phyloP scores from a whole-genome alignment of 2,113 vertebrate genomes.

The Entosphenus tridentatus region DNA sequence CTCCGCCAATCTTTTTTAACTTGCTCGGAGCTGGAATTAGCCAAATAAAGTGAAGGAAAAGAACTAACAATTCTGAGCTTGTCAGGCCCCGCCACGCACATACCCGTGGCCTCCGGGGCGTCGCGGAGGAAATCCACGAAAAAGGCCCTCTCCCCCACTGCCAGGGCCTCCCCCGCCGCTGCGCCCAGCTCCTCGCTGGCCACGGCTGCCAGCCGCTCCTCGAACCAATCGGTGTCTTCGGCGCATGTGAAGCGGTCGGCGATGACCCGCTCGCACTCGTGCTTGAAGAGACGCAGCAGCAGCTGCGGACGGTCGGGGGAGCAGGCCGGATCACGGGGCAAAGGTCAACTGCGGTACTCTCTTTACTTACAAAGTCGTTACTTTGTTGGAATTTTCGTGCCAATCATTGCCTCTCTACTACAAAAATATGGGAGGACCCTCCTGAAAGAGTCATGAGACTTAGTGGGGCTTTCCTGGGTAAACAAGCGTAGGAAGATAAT shows the following conservation, averaged over 20 bases:
- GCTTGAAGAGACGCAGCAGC: constrained; percentile 57
- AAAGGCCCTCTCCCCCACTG: constrained; percentile 29
- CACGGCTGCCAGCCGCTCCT: constrained; percentile 29
- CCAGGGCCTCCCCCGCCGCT: constrained; percentile 20
- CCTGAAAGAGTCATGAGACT: no score
- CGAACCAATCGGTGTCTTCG: constrained; percentile 60
- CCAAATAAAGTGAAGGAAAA: no score
- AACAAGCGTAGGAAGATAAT: constrained; percentile 15
- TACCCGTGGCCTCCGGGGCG: constrained; percentile 30
- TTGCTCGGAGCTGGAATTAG: no score
- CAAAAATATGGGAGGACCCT: neutral
- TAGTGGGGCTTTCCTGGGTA: no score
- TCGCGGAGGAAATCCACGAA: constrained; percentile 84
- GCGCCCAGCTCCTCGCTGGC: constrained; percentile 32
- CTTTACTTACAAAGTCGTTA: no score
- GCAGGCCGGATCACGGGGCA: no score
- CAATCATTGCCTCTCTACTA: neutral
- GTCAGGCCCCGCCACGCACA: no score
- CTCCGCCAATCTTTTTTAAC: no score
- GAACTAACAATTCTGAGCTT: no score
- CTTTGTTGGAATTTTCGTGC: no score
- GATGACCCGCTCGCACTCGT: constrained; percentile 74
- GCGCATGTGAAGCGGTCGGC: constrained; percentile 57
- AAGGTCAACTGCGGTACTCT: no score
- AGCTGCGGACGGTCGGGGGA: constrained; percentile 20